Evolutionary conservation across 2,113 vertebrate genomes (phyloP).

Genomic region (Chroicocephalus ridibundus): DNA sequence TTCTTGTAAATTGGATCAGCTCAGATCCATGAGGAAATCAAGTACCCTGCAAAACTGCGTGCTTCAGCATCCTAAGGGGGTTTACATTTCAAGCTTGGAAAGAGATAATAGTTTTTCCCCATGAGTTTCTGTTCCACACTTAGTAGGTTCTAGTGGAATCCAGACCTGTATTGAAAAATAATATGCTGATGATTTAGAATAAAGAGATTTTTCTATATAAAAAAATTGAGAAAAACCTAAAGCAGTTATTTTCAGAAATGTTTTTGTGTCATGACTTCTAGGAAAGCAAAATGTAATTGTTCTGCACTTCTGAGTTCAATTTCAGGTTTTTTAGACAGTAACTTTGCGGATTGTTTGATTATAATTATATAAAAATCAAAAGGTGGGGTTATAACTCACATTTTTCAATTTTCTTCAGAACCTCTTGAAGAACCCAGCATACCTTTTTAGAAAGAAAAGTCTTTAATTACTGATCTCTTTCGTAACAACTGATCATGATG

Average conservation of each 20-base stretch:
- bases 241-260: neutral
- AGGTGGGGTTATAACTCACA: neutral
- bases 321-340: neutral
- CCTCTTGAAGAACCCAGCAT: neutral
- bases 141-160: neutral
- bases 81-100: neutral
- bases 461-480: neutral
- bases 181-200: neutral
- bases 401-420: neutral
- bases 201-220: neutral
- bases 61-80: neutral
- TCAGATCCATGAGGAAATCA: neutral
- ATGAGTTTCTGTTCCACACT: neutral
- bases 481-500: neutral
- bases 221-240: neutral
- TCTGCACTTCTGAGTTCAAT: accelerated
- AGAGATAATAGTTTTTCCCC: neutral
- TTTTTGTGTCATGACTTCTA: neutral
- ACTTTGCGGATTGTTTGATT: neutral
- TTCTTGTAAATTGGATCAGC: neutral
- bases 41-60: neutral
- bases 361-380: neutral
- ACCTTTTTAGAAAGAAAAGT: neutral
- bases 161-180: neutral
- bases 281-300: neutral